Conservation (phyloP, 2,797 vertebrate genomes). For the Siniperca undulata region DNA sequence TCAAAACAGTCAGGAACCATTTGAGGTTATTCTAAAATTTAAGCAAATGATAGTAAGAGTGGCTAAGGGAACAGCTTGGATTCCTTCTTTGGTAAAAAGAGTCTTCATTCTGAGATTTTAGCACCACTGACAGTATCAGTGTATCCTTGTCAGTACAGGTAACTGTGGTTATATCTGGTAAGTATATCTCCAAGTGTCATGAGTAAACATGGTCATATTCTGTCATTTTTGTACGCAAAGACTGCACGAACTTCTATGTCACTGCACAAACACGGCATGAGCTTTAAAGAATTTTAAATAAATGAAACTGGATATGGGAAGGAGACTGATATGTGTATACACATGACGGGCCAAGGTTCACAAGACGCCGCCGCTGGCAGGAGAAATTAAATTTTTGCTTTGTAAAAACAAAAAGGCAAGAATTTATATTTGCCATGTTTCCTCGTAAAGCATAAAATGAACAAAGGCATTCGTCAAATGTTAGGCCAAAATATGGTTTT, state of each 20-base stretch:
- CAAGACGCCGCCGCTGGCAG: conserved; percentile 67
- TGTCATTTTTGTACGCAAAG: conserved; percentile 12
- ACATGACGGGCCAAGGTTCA: conserved; percentile 86
- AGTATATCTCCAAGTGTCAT: neutral
- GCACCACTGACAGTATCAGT: conserved; percentile 16
- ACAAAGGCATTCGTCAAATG: conserved; percentile 74
- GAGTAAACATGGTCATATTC: conserved; percentile 22
- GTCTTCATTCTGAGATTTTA: conserved; percentile 38
- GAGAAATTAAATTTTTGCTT: neutral
- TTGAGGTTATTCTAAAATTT: conserved; percentile 17
- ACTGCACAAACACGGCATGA: neutral
- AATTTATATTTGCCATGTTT: conserved; percentile 7
- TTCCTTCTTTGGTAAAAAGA: neutral
- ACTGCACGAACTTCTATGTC: neutral
- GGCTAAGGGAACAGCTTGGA: neutral
- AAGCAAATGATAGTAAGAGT: conserved; percentile 9
- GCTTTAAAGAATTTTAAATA: neutral
- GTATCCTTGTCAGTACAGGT: conserved; percentile 7
- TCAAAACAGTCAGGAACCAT: conserved; percentile 28
- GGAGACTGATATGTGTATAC: conserved; percentile 89
- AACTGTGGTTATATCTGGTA: neutral
- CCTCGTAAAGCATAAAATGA: conserved; percentile 66
- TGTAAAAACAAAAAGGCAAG: neutral
- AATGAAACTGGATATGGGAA: conserved; percentile 81
- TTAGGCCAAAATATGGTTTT: conserved; percentile 62